These are phyloP conservation scores for Aptenodytes patagonicus DNA, from an alignment of 2,113 vertebrate species.

Conservation along the genomic window DNA sequence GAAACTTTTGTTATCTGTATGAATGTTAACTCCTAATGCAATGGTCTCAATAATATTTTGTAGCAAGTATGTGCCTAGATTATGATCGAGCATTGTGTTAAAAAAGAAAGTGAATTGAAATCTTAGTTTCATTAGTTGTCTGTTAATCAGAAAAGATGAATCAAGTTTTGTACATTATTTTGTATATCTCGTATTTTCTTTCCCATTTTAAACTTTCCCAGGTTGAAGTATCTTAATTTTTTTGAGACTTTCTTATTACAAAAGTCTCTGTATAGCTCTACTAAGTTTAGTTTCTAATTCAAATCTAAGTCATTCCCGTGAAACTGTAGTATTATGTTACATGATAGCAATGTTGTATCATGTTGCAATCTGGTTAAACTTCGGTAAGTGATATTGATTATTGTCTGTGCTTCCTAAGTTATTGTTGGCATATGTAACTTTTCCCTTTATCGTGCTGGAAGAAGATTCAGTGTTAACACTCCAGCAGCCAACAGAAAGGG, in stretches of 20 bases:
- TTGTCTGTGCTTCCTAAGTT: background rate
- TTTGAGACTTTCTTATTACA: background rate
- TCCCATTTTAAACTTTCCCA: background rate
- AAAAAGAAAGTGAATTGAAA: background rate
- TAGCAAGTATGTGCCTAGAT: background rate
- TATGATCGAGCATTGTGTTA: background rate
- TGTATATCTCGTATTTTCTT: background rate
- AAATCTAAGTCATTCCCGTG: background rate
- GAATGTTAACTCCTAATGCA: background rate
- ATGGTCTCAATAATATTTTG: background rate
- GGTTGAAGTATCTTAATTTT: background rate
- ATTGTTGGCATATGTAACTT: background rate
- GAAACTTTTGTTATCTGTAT: background rate
- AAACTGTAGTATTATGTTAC: background rate
- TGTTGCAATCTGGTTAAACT: background rate
- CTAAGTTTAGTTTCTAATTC: background rate
- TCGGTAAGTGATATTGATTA: fast-evolving
- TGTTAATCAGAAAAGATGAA: background rate
- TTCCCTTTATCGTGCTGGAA: background rate
- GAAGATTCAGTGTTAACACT: background rate
- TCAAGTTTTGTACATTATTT: background rate
- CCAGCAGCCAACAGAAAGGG: background rate
- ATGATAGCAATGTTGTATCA: background rate
- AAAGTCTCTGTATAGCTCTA: background rate
- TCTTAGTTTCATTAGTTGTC: background rate